Evolutionary conservation across 2,888 invertebrate species (phyloP).

Genomic region (Magallana nippona): DNA sequence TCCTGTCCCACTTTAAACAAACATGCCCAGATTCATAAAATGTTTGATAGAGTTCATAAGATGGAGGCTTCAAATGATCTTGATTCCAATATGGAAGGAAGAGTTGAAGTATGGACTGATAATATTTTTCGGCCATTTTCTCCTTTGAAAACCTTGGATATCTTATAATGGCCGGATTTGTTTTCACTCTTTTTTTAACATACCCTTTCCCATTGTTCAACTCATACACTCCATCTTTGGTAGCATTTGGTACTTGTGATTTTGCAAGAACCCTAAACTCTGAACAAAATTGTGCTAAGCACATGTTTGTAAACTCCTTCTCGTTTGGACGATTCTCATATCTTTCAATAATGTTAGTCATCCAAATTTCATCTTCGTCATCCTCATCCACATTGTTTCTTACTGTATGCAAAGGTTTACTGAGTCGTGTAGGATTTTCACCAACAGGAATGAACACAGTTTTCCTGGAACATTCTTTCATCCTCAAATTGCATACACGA

Average conservation of each 20-base stretch:
- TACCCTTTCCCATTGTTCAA: slow-evolving; percentile 45
- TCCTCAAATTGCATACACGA: slow-evolving; percentile 26
- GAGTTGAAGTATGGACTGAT: slow-evolving; percentile 36
- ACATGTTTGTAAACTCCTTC: slow-evolving; percentile 45
- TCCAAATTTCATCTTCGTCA: slow-evolving; percentile 41
- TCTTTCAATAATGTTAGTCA: slow-evolving; percentile 44
- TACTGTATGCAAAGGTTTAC: slow-evolving; percentile 19
- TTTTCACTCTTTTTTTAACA: slow-evolving; percentile 41
- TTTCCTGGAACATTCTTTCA: slow-evolving; percentile 44
- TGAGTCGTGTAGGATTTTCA: slow-evolving; percentile 41
- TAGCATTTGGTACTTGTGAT: slow-evolving; percentile 19
- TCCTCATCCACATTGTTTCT: neutral
- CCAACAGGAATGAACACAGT: slow-evolving; percentile 46
- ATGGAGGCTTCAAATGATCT: slow-evolving; percentile 44
- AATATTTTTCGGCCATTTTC: slow-evolving; percentile 35
- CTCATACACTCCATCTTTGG: slow-evolving; percentile 21
- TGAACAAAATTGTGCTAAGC: slow-evolving; percentile 42
- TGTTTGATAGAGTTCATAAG: slow-evolving; percentile 37
- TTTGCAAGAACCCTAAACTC: slow-evolving; percentile 16
- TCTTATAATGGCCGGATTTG: slow-evolving; percentile 23
- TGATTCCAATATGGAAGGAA: slow-evolving; percentile 42
- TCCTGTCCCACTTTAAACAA: neutral
- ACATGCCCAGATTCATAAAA: slow-evolving; percentile 47
- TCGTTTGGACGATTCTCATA: slow-evolving; percentile 46
- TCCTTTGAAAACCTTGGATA: slow-evolving; percentile 37